Conservation (phyloP, 1,140 invertebrate species). For the silkworm (Bombyx mori) region ASM3026992v2 NC_085116.1:8572501-8573000, state of each 20-base stretch:
- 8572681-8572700: slow-evolving; percentile 84
- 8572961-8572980: slow-evolving; percentile 83
- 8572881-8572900: slow-evolving; percentile 78
- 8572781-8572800: slow-evolving; percentile 77
- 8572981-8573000: slow-evolving; percentile 83
- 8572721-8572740: slow-evolving; percentile 82
- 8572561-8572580: slow-evolving; percentile 86
- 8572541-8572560: slow-evolving; percentile 84
- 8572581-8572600: slow-evolving; percentile 86
- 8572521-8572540: slow-evolving; percentile 82
- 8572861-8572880: slow-evolving; percentile 81
- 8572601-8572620: slow-evolving; percentile 81
- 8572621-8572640: slow-evolving; percentile 78
- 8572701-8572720: slow-evolving; percentile 86
- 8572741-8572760: slow-evolving; percentile 85
- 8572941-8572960: slow-evolving; percentile 83
- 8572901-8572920: slow-evolving; percentile 83
- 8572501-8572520: slow-evolving; percentile 92
- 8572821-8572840: slow-evolving; percentile 84
- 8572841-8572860: slow-evolving; percentile 78
- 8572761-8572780: slow-evolving; percentile 79
- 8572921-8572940: slow-evolving; percentile 84
- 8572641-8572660: slow-evolving; percentile 85
- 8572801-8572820: slow-evolving; percentile 80
- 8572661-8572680: slow-evolving; percentile 83